Evolutionary conservation across 2,113 vertebrate genomes (phyloP).

Genomic region (Rhea pennata): DNA sequence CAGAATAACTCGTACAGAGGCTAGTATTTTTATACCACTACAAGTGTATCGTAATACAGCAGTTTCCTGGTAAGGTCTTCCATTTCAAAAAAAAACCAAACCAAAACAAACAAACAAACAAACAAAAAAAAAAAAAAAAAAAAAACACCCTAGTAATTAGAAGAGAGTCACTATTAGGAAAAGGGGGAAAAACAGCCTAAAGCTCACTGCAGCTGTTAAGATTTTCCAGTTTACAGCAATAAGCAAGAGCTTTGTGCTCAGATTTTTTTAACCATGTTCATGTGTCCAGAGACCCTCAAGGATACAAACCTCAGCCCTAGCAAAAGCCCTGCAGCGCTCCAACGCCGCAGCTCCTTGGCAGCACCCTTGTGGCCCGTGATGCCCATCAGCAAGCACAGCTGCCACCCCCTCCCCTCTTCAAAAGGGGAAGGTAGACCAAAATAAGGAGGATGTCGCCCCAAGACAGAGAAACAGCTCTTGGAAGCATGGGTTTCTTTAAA

Average conservation of each 20-base stretch:
- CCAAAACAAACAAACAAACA: too few species aligned
- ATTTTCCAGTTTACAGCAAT: background rate
- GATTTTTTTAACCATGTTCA: background rate
- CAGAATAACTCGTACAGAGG: background rate
- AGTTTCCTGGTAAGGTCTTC: background rate
- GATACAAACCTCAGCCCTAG: background rate
- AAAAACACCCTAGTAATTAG: background rate
- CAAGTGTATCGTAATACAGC: background rate
- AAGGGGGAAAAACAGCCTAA: background rate
- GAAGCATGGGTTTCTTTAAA: background rate
- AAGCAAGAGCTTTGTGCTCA: background rate
- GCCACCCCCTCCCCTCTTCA: background rate
- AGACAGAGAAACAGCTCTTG: background rate
- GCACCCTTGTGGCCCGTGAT: fast-evolving
- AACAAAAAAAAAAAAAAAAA: background rate
- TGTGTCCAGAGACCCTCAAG: background rate
- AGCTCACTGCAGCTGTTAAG: background rate
- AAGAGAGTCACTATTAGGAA: background rate
- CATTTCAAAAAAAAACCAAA: background rate
- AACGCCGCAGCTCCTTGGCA: fast-evolving
- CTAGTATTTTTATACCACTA: background rate
- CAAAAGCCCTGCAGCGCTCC: fast-evolving
- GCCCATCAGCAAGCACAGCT: background rate
- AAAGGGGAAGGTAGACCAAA: background rate
- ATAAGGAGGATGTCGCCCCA: background rate